Evolutionary conservation across 2,113 vertebrate species (phyloP), one percentile per base, ranked within the genome.

Genomic region (Synchiropus splendidus): DNA sequence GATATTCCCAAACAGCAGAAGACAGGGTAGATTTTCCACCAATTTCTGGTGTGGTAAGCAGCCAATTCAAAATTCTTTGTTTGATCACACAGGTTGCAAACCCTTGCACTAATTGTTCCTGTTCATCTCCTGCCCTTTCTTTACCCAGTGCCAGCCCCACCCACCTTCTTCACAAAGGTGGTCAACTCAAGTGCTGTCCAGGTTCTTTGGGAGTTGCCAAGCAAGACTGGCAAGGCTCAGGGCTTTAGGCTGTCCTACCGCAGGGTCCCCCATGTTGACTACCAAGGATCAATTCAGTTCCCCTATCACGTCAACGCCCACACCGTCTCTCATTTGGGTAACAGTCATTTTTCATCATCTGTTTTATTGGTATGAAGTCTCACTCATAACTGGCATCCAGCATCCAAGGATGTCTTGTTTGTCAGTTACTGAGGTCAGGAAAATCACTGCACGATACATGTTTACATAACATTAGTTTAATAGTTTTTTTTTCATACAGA

Each of bases 191-290:
- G 74, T 5, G 46, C 78, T 0, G 64, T 86, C 27, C 82, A 82
- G 70, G 81, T 83, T 18, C 77, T 81, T 13, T 87, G 84, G 87
- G 79, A 86, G 52, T 76, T 82, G 6, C 77, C 84, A 2, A 31
- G 53, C 31, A 81, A 80, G 38, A 62, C 66, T 0, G 85, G 82
- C 3, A 61, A 64, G 44, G 72, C 74, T 0, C 72, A 83, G 31
- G 86, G 87, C 41, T 88, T 88, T 74, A 75, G 67, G 38, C 69
- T 89, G 9, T 85, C 77, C 11, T 78, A 82, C 58, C 58, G 59
- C 37, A 82, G 80, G 55, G 76, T 89, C 30, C 85, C 80, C 3
- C 65, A 69, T 0, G 30, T 61, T 5, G 64, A 52, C 30, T 83
- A 81, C 30, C 73, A 81, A 45, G 75, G 67, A 1, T 74, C 82